Evolutionary conservation across 1,140 invertebrate genomes (phyloP), one percentile per base, ranked within the genome.

Genomic region (Achroia grisella): DNA sequence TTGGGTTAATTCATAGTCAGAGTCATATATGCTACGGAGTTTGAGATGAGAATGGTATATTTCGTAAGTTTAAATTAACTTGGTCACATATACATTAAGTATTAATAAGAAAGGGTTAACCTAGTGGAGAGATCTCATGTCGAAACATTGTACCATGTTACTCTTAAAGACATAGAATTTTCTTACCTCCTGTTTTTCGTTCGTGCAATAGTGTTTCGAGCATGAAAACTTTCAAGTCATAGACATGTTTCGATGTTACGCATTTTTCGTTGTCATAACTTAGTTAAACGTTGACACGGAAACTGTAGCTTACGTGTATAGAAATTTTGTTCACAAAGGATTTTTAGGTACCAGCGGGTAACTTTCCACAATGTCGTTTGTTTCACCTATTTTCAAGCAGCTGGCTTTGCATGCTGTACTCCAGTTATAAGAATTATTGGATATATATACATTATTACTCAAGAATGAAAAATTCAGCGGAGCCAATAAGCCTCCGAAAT

Each of bases 201-300:
- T 28, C 49, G 30, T 52, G n/a, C n/a, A n/a, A n/a, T n/a, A n/a
- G n/a, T n/a, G 34, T 60, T 61, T 52, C 52, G 42, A 55, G 59
- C 62, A 55, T 44, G 43, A 33, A 59, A 68, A 66, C 51, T 63
- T 71, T 62, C 45, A 34, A 37, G 42, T 32, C 42, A 58, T 66
- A 71, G 70, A 72, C 60, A 65, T 57, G 53, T 68, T 63, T 60
- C 52, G 31, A 63, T 56, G 56, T 61, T 55, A 59, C 59, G 61
- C 62, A 62, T 65, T 69, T 75, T 58, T 43, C 46, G 61, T 53
- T 61, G 56, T 37, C 35, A 37, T 15, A 37, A 15, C 17, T 23
- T 23, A 6, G 17, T 23, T 23, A 23, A 6, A 23, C 17, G 6
- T 6, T 23, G 17, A 23, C 17, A 23, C 17, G 6, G 17, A 23